phyloP scores from a whole-genome alignment of 2,797 vertebrate genomes.

The Tenualosa thibaudeaui region DNA sequence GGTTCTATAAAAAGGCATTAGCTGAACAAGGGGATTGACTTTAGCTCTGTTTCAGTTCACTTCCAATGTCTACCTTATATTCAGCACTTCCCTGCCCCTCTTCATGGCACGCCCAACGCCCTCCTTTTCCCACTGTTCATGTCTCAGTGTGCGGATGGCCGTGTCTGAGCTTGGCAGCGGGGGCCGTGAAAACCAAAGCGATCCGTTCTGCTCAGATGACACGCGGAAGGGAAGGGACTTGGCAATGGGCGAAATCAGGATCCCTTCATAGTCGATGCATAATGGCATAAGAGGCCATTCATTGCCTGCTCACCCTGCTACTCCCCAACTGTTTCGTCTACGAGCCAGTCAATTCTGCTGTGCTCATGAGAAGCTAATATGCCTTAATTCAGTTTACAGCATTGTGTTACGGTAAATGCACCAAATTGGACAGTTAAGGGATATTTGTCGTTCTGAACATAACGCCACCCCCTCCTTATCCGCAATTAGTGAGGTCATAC shows the following conservation, averaged over 20 bases:
- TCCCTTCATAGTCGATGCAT: conserved; percentile 55
- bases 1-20: background rate
- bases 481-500: background rate
- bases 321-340: conserved; percentile 52
- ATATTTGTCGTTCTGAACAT: conserved; percentile 6
- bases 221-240: conserved; percentile 53
- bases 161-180: conserved; percentile 36
- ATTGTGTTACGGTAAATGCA: conserved; percentile 11
- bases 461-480: background rate
- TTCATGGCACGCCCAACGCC: background rate
- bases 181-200: conserved; percentile 54
- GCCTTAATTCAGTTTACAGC: background rate
- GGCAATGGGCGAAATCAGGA: conserved; percentile 40
- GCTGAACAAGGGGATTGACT: background rate
- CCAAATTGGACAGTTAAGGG: conserved; percentile 10
- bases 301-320: conserved; percentile 25
- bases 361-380: conserved; percentile 4
- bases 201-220: conserved; percentile 60
- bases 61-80: background rate
- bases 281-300: conserved; percentile 46
- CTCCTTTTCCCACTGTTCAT: background rate
- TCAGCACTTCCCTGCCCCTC: background rate
- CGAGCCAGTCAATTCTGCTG: conserved; percentile 58
- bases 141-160: background rate
- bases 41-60: background rate